Percentiles rank a stretch among this genome's conserved stretches.
These are phyloP conservation scores for Psammodynastes pulverulentus DNA, from an alignment of 2,113 vertebrate species.

Conservation along the genomic window DNA sequence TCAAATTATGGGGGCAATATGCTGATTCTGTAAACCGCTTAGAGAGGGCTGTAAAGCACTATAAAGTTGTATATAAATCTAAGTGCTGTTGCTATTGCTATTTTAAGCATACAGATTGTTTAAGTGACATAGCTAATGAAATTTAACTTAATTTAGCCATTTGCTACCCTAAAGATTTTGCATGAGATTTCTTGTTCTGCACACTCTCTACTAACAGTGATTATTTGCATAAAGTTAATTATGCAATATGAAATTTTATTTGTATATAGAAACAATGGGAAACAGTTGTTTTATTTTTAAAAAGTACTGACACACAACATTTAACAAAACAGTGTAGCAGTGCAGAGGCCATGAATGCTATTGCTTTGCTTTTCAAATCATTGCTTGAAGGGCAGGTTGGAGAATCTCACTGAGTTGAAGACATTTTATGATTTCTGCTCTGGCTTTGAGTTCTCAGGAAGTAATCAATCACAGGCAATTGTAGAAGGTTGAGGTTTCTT, in stretches of 20 bases:
- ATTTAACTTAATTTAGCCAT: constrained; percentile 57
- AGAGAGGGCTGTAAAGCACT: too few relatives aligned
- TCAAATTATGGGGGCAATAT: too few relatives aligned
- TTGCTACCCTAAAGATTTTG: constrained; percentile 41
- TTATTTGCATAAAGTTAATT: constrained; percentile 57
- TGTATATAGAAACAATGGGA: constrained; percentile 33
- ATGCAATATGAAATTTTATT: constrained; percentile 33
- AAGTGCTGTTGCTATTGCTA: too few relatives aligned
- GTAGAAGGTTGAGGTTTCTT: neutral
- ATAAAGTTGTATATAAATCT: too few relatives aligned
- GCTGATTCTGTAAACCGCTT: too few relatives aligned
- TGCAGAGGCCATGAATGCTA: constrained; percentile 26
- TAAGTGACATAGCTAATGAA: constrained; percentile 53
- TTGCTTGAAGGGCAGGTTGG: constrained; percentile 23
- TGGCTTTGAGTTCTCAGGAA: neutral
- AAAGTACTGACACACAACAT: neutral
- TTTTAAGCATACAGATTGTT: constrained; percentile 57
- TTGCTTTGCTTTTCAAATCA: constrained; percentile 46
- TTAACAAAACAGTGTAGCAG: constrained; percentile 31
- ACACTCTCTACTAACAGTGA: constrained; percentile 33
- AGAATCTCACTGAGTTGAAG: constrained; percentile 16
- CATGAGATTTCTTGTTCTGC: constrained; percentile 44
- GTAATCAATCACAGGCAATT: neutral
- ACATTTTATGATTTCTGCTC: neutral
- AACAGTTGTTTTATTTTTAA: neutral